phyloP scores from a whole-genome alignment of 2,113 vertebrate species.

The Motacilla tschutschensis region DNA sequence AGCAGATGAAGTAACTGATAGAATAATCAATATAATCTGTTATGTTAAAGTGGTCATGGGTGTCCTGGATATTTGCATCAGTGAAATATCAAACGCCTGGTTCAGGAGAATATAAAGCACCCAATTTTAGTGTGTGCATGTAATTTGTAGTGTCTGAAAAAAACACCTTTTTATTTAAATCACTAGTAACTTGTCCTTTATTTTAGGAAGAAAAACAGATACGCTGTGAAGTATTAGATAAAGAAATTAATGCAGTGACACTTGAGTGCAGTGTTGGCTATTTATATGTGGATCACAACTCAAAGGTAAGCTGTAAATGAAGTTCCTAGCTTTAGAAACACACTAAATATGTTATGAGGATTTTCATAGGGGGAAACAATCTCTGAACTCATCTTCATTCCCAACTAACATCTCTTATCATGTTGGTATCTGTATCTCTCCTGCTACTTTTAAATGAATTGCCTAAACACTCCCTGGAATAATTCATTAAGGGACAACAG shows the following conservation, averaged over 20 bases:
- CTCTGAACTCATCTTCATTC: neutral
- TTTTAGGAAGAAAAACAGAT: slow-evolving; percentile 85
- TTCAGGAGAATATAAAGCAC: neutral
- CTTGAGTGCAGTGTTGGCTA: slow-evolving; percentile 84
- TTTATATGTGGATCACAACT: slow-evolving; percentile 79
- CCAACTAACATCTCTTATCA: neutral
- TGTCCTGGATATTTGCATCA: neutral
- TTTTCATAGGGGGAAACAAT: neutral
- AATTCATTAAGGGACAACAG: neutral
- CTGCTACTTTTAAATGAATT: neutral
- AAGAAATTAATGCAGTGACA: slow-evolving; percentile 67
- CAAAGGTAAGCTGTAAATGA: slow-evolving; percentile 75
- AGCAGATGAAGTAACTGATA: neutral
- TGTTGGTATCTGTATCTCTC: neutral
- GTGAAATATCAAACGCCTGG: neutral
- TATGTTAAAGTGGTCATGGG: neutral
- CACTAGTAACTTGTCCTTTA: neutral
- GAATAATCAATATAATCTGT: neutral
- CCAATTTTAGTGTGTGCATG: neutral
- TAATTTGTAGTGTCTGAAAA: neutral
- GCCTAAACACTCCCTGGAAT: neutral
- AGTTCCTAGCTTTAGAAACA: neutral
- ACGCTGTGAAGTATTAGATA: slow-evolving; percentile 81
- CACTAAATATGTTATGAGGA: neutral
- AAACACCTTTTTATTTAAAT: neutral